Conservation (phyloP, 2,797 vertebrate species). For the Danio kyathit region DNA sequence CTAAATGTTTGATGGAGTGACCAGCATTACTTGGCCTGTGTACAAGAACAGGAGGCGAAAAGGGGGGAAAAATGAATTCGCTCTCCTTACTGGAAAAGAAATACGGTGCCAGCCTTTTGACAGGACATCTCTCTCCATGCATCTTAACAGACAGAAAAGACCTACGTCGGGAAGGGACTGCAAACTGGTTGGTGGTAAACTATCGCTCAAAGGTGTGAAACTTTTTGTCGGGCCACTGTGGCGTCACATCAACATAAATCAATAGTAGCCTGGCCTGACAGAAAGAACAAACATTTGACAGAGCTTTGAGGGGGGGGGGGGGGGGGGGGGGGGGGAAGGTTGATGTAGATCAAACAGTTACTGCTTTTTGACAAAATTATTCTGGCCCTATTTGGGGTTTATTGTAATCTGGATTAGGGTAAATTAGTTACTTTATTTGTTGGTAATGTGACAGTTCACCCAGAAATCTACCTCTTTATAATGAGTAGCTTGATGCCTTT, state of each 20-base stretch:
- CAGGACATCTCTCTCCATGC: constrained; percentile 59
- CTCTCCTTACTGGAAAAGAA: constrained; percentile 65
- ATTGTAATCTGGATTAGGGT: not conserved
- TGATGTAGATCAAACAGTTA: constrained; percentile 14
- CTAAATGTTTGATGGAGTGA: constrained; percentile 88
- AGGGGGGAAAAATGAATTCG: constrained; percentile 55
- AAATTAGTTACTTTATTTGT: not conserved
- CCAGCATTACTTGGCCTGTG: constrained; percentile 72
- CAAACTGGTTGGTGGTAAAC: constrained; percentile 28
- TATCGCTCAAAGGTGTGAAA: constrained; percentile 57
- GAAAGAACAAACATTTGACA: constrained; percentile 41
- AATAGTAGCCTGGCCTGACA: constrained; percentile 44
- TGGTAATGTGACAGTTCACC: not conserved
- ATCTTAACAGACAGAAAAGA: constrained; percentile 52
- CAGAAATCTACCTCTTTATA: too few species aligned
- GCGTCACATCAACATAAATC: constrained; percentile 54
- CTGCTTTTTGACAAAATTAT: not conserved
- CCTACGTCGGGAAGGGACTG: constrained; percentile 6
- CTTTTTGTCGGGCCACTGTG: constrained; percentile 39
- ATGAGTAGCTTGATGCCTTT: too few species aligned
- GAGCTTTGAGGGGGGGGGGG: constrained; percentile 21
- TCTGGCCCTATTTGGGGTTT: not conserved
- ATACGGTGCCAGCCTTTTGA: constrained; percentile 62
- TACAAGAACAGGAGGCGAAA: constrained; percentile 58
- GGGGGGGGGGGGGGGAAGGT: constrained; percentile 9